Conservation (phyloP, 2,797 vertebrate species). For the Sebastolobus altivelis region DNA sequence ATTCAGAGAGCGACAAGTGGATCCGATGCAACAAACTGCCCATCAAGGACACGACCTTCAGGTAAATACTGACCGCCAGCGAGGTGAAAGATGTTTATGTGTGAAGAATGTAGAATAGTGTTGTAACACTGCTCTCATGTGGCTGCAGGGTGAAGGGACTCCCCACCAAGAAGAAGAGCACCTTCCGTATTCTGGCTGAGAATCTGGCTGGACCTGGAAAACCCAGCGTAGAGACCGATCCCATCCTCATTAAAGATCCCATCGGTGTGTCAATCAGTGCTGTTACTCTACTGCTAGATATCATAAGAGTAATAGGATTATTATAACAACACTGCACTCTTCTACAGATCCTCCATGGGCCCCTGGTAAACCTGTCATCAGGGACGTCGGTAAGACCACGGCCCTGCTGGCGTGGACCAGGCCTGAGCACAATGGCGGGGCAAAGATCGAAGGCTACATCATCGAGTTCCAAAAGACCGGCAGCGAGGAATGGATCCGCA, state of each 20-base stretch:
- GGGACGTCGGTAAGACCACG: conserved; percentile 92
- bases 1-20: conserved; percentile 96
- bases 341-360: conserved; percentile 97
- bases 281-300: too few species aligned
- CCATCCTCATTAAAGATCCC: conserved; percentile 96
- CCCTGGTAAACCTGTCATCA: conserved; percentile 95
- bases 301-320: background rate
- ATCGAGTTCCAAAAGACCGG: conserved; percentile 96
- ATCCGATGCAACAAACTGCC: conserved; percentile 97
- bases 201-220: conserved; percentile 97
- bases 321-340: background rate
- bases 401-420: conserved; percentile 91
- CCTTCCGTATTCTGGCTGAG: conserved; percentile 96
- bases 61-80: conserved; percentile 77
- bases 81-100: background rate
- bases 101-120: background rate
- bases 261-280: conserved; percentile 83
- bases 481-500: conserved; percentile 96
- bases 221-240: conserved; percentile 93
- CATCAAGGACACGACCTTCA: conserved; percentile 92
- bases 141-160: conserved; percentile 94
- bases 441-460: conserved; percentile 96
- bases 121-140: background rate
- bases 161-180: conserved; percentile 95
- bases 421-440: conserved; percentile 97